Evolutionary conservation across 2,797 vertebrate genomes (phyloP).

Genomic region (Pseudochromis fuscus): DNA sequence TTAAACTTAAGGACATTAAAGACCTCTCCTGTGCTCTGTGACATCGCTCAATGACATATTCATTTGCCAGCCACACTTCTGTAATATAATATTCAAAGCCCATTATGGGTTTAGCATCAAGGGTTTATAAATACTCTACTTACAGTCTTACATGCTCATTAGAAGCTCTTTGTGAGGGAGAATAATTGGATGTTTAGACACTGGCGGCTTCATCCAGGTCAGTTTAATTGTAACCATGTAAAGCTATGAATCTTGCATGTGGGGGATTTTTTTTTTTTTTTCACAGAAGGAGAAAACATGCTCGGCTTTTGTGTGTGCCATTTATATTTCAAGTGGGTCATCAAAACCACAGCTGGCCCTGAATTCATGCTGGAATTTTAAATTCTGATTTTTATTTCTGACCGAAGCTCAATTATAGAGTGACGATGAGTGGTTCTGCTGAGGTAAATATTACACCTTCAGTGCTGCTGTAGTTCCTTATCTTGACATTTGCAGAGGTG

Average conservation of each 20-base stretch:
- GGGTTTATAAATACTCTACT: conserved; percentile 34
- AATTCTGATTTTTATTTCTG: background rate
- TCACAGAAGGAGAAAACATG: background rate
- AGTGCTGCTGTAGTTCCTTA: background rate
- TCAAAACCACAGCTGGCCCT: background rate
- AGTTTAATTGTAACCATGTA: conserved; percentile 28
- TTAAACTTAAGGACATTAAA: conserved; percentile 24
- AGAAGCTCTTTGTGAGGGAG: conserved; percentile 31
- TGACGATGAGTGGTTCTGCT: background rate
- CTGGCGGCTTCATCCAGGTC: conserved; percentile 8
- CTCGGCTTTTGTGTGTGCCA: conserved; percentile 1
- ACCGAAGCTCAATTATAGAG: background rate
- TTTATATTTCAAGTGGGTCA: conserved; percentile 4
- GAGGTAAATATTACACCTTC: background rate
- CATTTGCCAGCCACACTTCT: conserved; percentile 34
- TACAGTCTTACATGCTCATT: conserved; percentile 31
- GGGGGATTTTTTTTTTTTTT: background rate
- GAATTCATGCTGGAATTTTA: background rate
- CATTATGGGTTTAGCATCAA: conserved; percentile 43
- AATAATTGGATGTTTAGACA: conserved; percentile 49
- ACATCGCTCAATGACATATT: conserved; percentile 7
- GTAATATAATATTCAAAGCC: conserved; percentile 45
- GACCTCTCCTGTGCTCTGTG: background rate
- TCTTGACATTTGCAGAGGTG: conserved; percentile 1
- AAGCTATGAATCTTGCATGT: conserved; percentile 7